Evolutionary conservation across 2,797 vertebrate species (phyloP), one percentile per base, ranked within the genome.

Genomic region (Karalla daura): DNA sequence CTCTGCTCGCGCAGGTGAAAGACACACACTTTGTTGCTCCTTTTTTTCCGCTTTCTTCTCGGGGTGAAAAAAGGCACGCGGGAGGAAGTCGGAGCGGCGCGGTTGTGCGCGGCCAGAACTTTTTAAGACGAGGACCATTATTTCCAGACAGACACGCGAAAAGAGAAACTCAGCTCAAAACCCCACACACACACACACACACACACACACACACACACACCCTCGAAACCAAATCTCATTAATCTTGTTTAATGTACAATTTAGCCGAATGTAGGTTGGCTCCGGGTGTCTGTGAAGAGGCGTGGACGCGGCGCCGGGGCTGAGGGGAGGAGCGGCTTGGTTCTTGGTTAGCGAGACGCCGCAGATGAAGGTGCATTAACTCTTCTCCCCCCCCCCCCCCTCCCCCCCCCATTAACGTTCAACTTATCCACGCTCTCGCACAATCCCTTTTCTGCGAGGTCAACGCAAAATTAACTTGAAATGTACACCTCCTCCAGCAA

Each of bases 401-500:
- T n/a, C n/a, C n/a, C n/a, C n/a, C n/a, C n/a, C n/a, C 21, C 69
- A 80, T 78, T 81, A 75, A 74, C 41, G 68, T 84, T 85, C 74
- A 86, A 88, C 86, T 86, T 82, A 56, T 86, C 76, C 80, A 86
- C 70, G 82, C 81, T 89, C 76, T 59, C 81, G 71, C 70, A 71
- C 66, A 76, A 83, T 79, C 80, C 51, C 52, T 73, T 76, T 78
- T n/a, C n/a, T 65, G 74, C 70, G 62, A 85, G 87, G 89, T 91
- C 91, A 89, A 86, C 24, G 78, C 63, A 86, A 90, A 90, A 91
- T 90, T 71, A 82, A 83, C 49, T 84, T 78, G 86, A 88, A 90
- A 90, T 80, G 71, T 76, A 86, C 30, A 88, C 78, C 83, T 85
- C 91, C 91, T 91, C 79, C 56, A 91, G 91, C 88, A 68, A 88